phyloP scores from a whole-genome alignment of 92 coral and sea anemone species.

The Phymanthus crucifer region DNA sequence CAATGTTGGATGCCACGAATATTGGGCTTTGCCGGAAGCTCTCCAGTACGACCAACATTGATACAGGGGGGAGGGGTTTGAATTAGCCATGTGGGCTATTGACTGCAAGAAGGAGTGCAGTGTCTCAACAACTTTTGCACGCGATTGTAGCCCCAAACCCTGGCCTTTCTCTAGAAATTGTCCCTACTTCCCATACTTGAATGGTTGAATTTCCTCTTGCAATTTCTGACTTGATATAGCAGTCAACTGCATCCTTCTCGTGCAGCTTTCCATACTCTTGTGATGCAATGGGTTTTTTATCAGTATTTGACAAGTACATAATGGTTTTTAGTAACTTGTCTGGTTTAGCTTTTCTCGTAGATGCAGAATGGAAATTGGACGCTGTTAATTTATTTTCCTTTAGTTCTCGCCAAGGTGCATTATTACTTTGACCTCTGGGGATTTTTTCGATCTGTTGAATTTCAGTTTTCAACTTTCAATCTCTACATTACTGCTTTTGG shows the following conservation, averaged over 20 bases:
- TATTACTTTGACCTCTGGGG: slow-evolving; percentile 52
- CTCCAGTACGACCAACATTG: too few species aligned
- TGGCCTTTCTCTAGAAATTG: slow-evolving; percentile 29
- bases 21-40: too few species aligned
- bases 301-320: slow-evolving; percentile 25
- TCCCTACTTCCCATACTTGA: slow-evolving; percentile 50
- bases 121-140: too few species aligned
- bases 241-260: slow-evolving; percentile 37
- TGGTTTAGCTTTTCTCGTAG: slow-evolving; percentile 40
- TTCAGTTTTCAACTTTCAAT: slow-evolving; percentile 47
- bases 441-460: slow-evolving; percentile 40
- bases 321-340: slow-evolving; percentile 47
- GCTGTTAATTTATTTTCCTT: slow-evolving; percentile 46
- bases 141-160: slow-evolving; percentile 43
- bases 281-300: slow-evolving; percentile 13
- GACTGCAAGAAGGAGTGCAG: too few species aligned
- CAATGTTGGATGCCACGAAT: too few species aligned
- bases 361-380: slow-evolving; percentile 45
- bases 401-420: slow-evolving; percentile 34
- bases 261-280: slow-evolving; percentile 34
- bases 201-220: slow-evolving; percentile 39
- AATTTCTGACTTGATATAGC: background rate
- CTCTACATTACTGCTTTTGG: background rate
- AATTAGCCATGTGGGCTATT: too few species aligned
- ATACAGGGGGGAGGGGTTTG: too few species aligned